Evolutionary conservation across 2,888 invertebrate species (phyloP).

Genomic region (Mamestra brassicae): DNA sequence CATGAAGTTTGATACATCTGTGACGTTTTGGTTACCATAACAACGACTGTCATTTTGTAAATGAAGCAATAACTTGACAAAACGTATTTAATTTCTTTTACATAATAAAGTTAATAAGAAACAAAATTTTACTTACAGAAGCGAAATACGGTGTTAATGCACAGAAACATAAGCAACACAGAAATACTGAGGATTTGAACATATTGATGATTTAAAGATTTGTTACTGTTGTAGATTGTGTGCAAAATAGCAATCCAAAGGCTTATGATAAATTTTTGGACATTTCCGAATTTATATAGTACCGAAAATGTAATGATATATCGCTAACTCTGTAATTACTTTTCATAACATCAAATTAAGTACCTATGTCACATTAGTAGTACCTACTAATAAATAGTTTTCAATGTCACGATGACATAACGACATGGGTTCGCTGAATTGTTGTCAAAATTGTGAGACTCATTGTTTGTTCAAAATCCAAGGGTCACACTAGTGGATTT

Average conservation of each 20-base stretch:
- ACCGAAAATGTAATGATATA: conserved; percentile 56
- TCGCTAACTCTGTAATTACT: conserved; percentile 56
- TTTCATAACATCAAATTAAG: conserved; percentile 54
- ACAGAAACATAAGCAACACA: conserved; percentile 69
- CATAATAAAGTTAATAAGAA: too few species aligned
- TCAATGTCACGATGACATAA: conserved; percentile 41
- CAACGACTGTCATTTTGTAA: too few species aligned
- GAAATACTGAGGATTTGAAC: conserved; percentile 67
- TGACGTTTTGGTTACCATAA: too few species aligned
- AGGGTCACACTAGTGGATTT: neutral
- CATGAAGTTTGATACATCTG: too few species aligned
- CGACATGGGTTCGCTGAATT: conserved; percentile 12
- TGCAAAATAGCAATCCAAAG: conserved; percentile 39
- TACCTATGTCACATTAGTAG: conserved; percentile 42
- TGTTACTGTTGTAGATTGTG: conserved; percentile 7
- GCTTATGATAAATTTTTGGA: conserved; percentile 50
- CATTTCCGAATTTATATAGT: conserved; percentile 67
- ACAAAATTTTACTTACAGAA: conserved; percentile 68
- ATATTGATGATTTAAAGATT: conserved; percentile 65
- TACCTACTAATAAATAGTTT: conserved; percentile 42
- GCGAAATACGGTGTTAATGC: conserved; percentile 69
- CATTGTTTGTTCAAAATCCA: conserved; percentile 15
- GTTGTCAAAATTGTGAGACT: conserved; percentile 25
- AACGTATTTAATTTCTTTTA: too few species aligned
- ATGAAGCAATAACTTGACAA: too few species aligned